These are phyloP conservation scores for Lordiphosa stackelbergi DNA, from an alignment of 1,140 invertebrate genomes.

Conservation along the genomic window DNA sequence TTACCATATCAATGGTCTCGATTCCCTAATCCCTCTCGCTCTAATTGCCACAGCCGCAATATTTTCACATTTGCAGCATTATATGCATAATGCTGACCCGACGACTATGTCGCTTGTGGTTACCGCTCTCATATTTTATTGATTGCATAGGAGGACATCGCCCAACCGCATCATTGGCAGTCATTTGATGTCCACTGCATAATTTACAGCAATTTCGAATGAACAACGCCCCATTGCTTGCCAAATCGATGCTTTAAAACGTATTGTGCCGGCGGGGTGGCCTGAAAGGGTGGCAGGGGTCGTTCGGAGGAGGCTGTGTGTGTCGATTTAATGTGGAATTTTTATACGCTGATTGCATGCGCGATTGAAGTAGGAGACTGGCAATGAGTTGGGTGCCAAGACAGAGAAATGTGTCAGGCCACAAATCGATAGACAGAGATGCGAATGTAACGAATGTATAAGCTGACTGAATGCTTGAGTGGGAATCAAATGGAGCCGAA, in stretches of 20 bases:
- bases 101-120: slow-evolving; percentile 10
- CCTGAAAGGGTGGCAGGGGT: no score
- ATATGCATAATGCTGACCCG: slow-evolving; percentile 10
- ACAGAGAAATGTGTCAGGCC: slow-evolving; percentile 24
- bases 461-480: slow-evolving; percentile 29
- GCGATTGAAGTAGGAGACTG: neutral
- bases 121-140: slow-evolving; percentile 49
- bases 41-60: slow-evolving; percentile 61
- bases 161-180: slow-evolving; percentile 56
- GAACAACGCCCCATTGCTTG: slow-evolving; percentile 26
- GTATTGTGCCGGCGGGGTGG: neutral
- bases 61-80: slow-evolving; percentile 27
- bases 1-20: slow-evolving; percentile 42
- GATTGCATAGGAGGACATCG: slow-evolving; percentile 29
- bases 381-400: slow-evolving; percentile 38
- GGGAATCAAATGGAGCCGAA: slow-evolving; percentile 33
- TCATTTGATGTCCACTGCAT: slow-evolving; percentile 57
- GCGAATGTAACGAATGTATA: slow-evolving; percentile 6
- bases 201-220: slow-evolving; percentile 62
- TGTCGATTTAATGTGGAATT: slow-evolving; percentile 48
- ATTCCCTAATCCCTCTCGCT: slow-evolving; percentile 17
- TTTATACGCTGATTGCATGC: slow-evolving; percentile 27
- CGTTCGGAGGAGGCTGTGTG: slow-evolving; percentile 2
- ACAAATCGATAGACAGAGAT: slow-evolving; percentile 26
- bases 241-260: slow-evolving; percentile 22